Base-by-base conservation (phyloP, 2,797 vertebrate species). In the Cheirogaleus major region DNA sequence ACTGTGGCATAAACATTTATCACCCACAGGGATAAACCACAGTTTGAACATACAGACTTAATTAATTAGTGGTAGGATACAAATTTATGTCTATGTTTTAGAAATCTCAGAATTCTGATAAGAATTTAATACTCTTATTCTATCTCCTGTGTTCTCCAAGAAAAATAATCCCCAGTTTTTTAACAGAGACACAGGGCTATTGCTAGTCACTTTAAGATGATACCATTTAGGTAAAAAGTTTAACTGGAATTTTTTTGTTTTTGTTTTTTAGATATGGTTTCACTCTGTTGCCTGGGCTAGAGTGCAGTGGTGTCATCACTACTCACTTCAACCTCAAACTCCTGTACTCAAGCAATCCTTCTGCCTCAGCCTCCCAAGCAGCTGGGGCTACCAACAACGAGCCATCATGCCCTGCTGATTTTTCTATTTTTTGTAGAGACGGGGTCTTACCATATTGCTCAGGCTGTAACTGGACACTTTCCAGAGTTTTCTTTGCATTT, bases 51-150 rank as follows among this genome's bases (percentile, higher is more conserved):
- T 41, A 69, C 3, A 96, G 18, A 35, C 22, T 52, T 61, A 89
- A 92, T 89, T 72, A 87, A 32, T 91, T 63, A 93, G 14, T 57
- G 22, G 13, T 38, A 93, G 27, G 22, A 1, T 82, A 84, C 86
- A 86, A 80, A n/a, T 32, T 57, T 7, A 73, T 73, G 48, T 67
- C 67, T 79, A 11, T 81, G 55, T 20, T 55, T 93, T 90, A 69
- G n/a, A 87, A 78, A 89, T 83, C n/a, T 91, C 59, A 94, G 55
- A 76, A 80, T 93, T 94, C 45, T 89, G 89, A 55, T 22, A 80
- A 14, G 23, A 2, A 78, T 93, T 20, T 43, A 25, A 25, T 38
- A 59, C 1, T 57, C 15, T 87, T 59, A 52, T 73, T 11, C 5
- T 86, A 1, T 32, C 10, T 55, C n/a, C 59, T 67, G 3, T 15